Conservation (phyloP, 2,888 invertebrate species). For the Tenodera sinensis region DNA sequence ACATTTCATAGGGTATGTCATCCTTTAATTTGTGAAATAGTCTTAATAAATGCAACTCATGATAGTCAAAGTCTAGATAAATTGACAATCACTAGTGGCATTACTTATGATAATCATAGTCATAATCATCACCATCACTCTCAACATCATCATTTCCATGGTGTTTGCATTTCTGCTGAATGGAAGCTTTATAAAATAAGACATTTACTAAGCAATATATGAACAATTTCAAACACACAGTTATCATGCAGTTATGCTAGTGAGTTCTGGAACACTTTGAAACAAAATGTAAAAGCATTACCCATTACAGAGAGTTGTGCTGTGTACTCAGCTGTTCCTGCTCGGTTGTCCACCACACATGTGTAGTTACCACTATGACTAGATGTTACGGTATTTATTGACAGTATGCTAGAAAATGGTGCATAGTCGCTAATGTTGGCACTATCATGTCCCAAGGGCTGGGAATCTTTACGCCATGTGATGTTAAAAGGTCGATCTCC, state of each 20-base stretch:
- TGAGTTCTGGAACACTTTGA: too few relatives aligned
- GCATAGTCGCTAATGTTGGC: constrained; percentile 52
- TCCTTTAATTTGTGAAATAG: too few relatives aligned
- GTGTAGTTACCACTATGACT: constrained; percentile 49
- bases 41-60: too few relatives aligned
- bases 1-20: too few relatives aligned
- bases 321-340: constrained; percentile 47
- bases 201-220: background rate
- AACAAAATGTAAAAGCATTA: constrained; percentile 33
- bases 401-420: constrained; percentile 51
- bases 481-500: constrained; percentile 45
- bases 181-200: background rate
- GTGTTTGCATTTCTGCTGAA: too few relatives aligned
- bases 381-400: constrained; percentile 47
- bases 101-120: too few relatives aligned
- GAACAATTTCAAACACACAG: background rate
- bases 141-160: too few relatives aligned
- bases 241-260: too few relatives aligned
- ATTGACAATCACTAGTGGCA: too few relatives aligned
- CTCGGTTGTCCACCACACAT: constrained; percentile 37
- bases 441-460: constrained; percentile 32
- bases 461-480: constrained; percentile 44
- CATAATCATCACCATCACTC: too few relatives aligned
- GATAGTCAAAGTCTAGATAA: too few relatives aligned
- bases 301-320: constrained; percentile 54